Percentiles rank a stretch among this genome's conserved stretches.
Conservation (phyloP, 2,113 vertebrate genomes). For the Vidua macroura region DNA sequence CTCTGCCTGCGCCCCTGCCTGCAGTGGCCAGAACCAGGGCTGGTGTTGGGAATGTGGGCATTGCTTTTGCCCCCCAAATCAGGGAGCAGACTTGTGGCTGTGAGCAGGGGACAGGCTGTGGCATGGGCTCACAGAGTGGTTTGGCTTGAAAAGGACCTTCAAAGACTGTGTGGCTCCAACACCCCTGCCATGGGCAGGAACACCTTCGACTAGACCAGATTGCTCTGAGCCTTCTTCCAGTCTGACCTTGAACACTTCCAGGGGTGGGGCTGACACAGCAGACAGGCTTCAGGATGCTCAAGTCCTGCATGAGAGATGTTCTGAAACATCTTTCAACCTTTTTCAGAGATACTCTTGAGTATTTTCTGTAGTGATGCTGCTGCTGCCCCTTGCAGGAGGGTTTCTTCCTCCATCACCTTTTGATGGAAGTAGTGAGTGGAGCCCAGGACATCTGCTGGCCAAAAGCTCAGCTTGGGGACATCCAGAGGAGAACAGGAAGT, state of each 20-base stretch:
- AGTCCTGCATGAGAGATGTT: background rate
- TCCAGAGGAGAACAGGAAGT: background rate
- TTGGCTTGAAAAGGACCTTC: background rate
- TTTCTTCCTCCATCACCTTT: background rate
- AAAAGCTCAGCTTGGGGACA: background rate
- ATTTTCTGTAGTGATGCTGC: background rate
- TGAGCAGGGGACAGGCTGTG: background rate
- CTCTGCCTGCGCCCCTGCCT: background rate
- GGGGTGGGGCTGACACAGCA: background rate
- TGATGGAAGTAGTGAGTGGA: background rate
- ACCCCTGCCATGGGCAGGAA: background rate
- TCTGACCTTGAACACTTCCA: background rate
- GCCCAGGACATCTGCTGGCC: background rate
- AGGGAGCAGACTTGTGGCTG: background rate
- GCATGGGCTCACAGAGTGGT: background rate
- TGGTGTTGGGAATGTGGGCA: background rate
- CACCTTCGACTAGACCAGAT: background rate
- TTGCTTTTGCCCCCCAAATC: background rate
- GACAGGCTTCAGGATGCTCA: background rate
- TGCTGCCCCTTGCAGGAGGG: background rate
- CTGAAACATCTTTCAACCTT: background rate
- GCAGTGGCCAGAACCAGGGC: background rate
- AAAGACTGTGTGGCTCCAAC: rapidly evolving
- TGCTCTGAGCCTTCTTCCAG: background rate
- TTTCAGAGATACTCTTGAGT: background rate